Conservation (phyloP, 2,113 vertebrate genomes). For the Onychostruthus taczanowskii region DNA sequence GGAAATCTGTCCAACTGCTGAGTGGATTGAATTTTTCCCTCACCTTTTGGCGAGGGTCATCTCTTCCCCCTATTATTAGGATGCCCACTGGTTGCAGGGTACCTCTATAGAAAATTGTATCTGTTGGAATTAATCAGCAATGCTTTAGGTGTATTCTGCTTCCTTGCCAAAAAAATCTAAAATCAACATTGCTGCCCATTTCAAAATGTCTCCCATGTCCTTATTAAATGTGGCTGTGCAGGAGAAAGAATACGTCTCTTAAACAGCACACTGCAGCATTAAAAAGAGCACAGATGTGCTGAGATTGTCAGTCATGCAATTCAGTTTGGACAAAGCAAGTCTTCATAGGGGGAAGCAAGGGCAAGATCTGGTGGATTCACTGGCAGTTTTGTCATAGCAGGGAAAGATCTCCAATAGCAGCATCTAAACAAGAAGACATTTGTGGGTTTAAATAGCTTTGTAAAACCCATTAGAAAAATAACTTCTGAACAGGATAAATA, state of each 20-base stretch:
- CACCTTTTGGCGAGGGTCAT: not conserved
- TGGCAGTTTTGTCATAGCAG: not conserved
- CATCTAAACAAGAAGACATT: not conserved
- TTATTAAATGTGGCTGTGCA: conserved; percentile 1
- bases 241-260: not conserved
- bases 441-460: not conserved
- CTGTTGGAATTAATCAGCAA: not conserved
- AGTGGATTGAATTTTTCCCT: not conserved
- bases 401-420: not conserved
- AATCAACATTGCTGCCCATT: not conserved
- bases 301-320: not conserved
- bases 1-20: not conserved
- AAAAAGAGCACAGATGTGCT: not conserved
- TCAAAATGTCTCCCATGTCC: not conserved
- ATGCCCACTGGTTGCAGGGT: not conserved
- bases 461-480: not conserved
- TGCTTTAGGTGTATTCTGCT: not conserved
- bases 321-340: not conserved
- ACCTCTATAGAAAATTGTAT: not conserved
- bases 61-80: not conserved
- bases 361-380: not conserved
- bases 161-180: not conserved
- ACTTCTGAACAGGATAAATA: not conserved
- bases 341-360: not conserved
- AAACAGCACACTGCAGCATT: not conserved